Base-by-base conservation (phyloP, 2,888 invertebrate genomes). In the Ferdinandea cuprea region DNA sequence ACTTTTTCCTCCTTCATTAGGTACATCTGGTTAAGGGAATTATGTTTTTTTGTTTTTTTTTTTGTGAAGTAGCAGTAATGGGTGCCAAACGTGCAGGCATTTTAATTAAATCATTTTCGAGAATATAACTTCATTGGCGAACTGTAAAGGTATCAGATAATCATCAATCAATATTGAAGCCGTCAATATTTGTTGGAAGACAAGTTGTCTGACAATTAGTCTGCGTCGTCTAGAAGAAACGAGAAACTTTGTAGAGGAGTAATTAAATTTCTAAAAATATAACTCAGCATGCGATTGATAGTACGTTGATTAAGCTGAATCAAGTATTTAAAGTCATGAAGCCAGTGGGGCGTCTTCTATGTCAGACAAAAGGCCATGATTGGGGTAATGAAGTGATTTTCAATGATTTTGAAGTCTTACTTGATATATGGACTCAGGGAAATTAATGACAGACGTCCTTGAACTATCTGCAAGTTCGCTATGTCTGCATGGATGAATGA, bases 111-210 rank as follows among this genome's bases (percentile, higher is more conserved):
- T 54, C 21, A 59, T 61, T 72, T 37, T 15, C 11, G 11, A 9
- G 32, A 25, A 17, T 2, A 28, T 2, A 28, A n/a, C 17, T 13
- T n/a, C 35, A 35, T 21, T 28, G 40, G 56, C 28, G 19, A 19
- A 3, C 3, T 6, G 7, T 40, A 25, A 15, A 15, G 19, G 21
- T 5, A 13, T 54, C 25, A 71, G 30, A 66, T 37, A 59, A 78
- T 78, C 72, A 78, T 78, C 72, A 78, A 78, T 78, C 78, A 78
- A 65, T 58, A 66, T 46, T 28, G 19, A 13, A 32, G 52, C 42
- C 37, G 71, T 72, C 65, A 37, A 65, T 65, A 65, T 58, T 58
- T 5, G 11, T 50, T 71, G 9, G 35, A 74, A 50, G 30, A 73
- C 46, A 73, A 32, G 48, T 32, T 66, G 40, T 19, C 44, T 8